Conservation (phyloP, 2,888 invertebrate species). For the Formica aserva region DNA sequence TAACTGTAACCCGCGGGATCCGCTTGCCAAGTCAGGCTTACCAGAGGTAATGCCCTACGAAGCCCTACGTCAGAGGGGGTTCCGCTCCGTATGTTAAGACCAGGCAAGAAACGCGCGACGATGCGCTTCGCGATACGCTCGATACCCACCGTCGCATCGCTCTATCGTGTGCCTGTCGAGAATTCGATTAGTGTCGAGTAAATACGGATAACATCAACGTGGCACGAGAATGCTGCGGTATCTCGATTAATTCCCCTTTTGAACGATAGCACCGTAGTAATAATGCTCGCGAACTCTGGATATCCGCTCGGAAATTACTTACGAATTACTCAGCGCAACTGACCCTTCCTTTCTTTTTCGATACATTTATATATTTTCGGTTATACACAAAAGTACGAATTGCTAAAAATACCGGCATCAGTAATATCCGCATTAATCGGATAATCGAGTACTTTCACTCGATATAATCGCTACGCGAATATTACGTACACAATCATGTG, state of each 20-base stretch:
- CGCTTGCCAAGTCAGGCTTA: conserved; percentile 79
- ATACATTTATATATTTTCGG: not conserved
- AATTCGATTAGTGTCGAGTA: conserved; percentile 67
- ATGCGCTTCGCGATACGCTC: conserved; percentile 38
- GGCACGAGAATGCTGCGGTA: not conserved
- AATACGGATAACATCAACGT: conserved; percentile 44
- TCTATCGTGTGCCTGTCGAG: conserved; percentile 53
- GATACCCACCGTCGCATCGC: conserved; percentile 60
- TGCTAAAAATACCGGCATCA: not conserved
- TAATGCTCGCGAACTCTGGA: not conserved
- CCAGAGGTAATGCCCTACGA: conserved; percentile 77
- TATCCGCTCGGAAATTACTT: conserved; percentile 22
- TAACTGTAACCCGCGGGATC: conserved; percentile 81
- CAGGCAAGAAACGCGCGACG: conserved; percentile 68
- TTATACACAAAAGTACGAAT: not conserved
- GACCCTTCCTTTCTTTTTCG: not conserved
- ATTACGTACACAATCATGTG: conserved; percentile 26
- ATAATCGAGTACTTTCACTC: conserved; percentile 43
- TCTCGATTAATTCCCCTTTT: conserved; percentile 20
- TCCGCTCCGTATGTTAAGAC: conserved; percentile 62
- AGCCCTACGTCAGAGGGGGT: conserved; percentile 73
- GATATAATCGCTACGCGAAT: conserved; percentile 30
- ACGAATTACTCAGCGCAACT: conserved; percentile 10
- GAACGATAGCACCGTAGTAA: not conserved
- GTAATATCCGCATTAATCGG: not conserved